Evolutionary conservation across 2,113 vertebrate genomes (phyloP).

Genomic region (Malurus alboscapulatus): DNA sequence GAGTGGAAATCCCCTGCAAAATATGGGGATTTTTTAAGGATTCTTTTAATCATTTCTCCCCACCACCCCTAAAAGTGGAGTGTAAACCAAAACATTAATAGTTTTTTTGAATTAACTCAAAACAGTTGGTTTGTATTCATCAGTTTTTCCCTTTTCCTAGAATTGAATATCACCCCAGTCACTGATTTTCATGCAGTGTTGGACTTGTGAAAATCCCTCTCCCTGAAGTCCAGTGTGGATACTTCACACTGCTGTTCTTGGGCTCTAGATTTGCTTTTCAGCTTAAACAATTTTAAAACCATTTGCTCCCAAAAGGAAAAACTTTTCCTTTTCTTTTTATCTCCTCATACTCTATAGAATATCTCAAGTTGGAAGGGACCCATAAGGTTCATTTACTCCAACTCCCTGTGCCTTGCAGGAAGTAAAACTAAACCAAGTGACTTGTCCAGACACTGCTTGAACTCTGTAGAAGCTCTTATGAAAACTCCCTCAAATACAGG

Average conservation of each 20-base stretch:
- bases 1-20: not conserved
- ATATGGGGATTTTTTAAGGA: not conserved
- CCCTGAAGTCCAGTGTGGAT: not conserved
- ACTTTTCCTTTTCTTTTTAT: not conserved
- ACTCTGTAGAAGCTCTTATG: not conserved
- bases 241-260: not conserved
- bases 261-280: not conserved
- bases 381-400: not conserved
- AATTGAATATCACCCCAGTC: not conserved
- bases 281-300: not conserved
- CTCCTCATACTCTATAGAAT: not conserved
- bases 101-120: not conserved
- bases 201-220: not conserved
- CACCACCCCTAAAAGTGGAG: accelerated
- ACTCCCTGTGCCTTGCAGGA: not conserved
- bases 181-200: not conserved
- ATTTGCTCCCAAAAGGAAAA: not conserved
- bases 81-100: not conserved
- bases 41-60: accelerated
- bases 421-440: not conserved
- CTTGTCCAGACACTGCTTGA: not conserved
- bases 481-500: not conserved
- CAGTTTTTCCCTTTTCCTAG: not conserved
- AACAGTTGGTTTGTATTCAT: not conserved
- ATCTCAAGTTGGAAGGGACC: not conserved